Base-by-base conservation (phyloP, 2,888 invertebrate genomes). In the Sesamia inferens region DNA sequence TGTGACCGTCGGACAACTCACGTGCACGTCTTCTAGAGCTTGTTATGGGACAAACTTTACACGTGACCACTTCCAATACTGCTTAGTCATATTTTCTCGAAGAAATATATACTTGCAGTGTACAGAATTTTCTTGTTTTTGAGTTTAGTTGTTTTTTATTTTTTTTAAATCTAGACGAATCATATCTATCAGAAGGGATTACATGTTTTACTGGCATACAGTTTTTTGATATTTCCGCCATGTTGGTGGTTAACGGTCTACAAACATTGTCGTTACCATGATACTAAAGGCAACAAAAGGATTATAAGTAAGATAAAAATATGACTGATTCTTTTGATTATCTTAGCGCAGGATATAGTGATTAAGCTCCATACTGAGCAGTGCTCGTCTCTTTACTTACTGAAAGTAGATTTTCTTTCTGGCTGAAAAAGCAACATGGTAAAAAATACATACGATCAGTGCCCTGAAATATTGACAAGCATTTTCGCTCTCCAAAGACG, bases 1-100 rank as follows among this genome's bases (percentile, higher is more conserved):
- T 89, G 84, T 89, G 77, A 90, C 68, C 74, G 55, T 57, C 24
- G 67, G 82, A 71, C 84, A 77, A 79, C 73, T 85, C 78, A 87
- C 74, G 82, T 83, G 84, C 83, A 76, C 71, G 74, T 74, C 78
- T 74, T 80, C 83, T 78, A 85, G 87, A 88, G 85, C 90, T 91
- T 89, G 90, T 91, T 91, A 91, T 88, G 84, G 84, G 82, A 84
- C 76, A 79, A 90, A 89, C 85, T 89, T 90, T 90, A 84, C 87
- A 89, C 88, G 83, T 87, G 86, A 85, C 86, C 87, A 89, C 86
- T 88, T 87, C 81, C 85, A 84, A 85, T 88, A 88, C 81, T 78
- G 79, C 83, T 81, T 81, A 81, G 71, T 79, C 71, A 74, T 76
- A 78, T 74, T 81, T 79, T 76, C 73, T 71, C 63, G 42, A 66